These are phyloP conservation scores for Chaetogeoica ovagalla DNA, from an alignment of 2,888 invertebrate species.

Conservation along the genomic window DNA sequence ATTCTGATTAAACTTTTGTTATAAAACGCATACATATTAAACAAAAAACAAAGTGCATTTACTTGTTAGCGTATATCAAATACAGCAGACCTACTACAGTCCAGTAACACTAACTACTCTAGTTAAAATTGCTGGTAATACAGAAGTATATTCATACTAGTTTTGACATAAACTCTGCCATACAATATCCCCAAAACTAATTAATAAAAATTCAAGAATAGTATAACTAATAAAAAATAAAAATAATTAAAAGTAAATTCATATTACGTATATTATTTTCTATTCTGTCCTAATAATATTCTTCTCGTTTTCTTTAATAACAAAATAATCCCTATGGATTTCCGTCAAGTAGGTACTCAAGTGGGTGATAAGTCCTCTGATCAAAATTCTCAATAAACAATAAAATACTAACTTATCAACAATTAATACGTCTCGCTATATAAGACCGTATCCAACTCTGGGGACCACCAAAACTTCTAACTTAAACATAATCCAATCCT, in stretches of 20 bases:
- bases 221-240: slow-evolving; percentile 17
- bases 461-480: neutral
- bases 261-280: neutral
- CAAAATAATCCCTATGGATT: neutral
- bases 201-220: neutral
- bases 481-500: neutral
- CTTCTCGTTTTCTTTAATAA: neutral
- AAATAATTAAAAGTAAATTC: slow-evolving; percentile 1
- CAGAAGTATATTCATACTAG: slow-evolving; percentile 1
- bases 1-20: too few relatives aligned
- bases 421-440: too few relatives aligned
- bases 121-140: slow-evolving; percentile 14
- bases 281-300: neutral
- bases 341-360: neutral
- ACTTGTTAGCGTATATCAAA: too few relatives aligned
- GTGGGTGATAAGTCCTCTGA: too few relatives aligned
- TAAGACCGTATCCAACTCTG: neutral
- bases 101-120: neutral
- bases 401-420: too few relatives aligned
- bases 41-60: too few relatives aligned
- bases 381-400: too few relatives aligned
- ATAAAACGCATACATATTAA: too few relatives aligned
- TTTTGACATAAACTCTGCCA: neutral
- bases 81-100: neutral
- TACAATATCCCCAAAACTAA: neutral